phyloP scores from a whole-genome alignment of 2,888 invertebrate genomes.

The Alitta virens region DNA sequence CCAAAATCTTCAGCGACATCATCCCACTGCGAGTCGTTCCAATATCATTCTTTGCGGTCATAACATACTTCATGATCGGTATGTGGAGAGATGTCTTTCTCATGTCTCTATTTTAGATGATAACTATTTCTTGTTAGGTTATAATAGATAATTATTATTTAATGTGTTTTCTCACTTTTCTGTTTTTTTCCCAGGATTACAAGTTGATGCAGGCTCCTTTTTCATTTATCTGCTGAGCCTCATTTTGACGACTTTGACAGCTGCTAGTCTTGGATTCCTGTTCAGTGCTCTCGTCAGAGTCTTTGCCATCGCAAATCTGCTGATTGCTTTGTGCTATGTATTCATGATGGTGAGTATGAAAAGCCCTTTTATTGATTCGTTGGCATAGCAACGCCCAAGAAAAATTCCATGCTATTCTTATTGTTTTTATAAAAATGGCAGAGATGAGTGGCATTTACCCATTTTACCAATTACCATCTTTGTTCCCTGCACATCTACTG shows the following conservation, averaged over 20 bases:
- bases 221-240: conserved; percentile 48
- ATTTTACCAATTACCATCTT: too few relatives aligned
- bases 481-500: too few relatives aligned
- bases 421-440: too few relatives aligned
- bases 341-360: conserved; percentile 55
- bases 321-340: conserved; percentile 49
- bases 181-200: conserved; percentile 22
- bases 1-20: conserved; percentile 28
- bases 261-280: conserved; percentile 48
- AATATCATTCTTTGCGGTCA: conserved; percentile 16
- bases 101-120: too few relatives aligned
- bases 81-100: too few relatives aligned
- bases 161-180: too few relatives aligned
- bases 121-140: too few relatives aligned
- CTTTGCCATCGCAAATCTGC: conserved; percentile 51
- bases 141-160: too few relatives aligned
- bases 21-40: conserved; percentile 27
- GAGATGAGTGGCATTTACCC: too few relatives aligned
- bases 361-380: too few relatives aligned
- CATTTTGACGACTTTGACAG: conserved; percentile 46
- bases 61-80: conserved; percentile 29
- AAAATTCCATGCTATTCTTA: too few relatives aligned
- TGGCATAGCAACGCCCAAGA: too few relatives aligned
- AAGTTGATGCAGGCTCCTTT: conserved; percentile 38
- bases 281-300: conserved; percentile 48